phyloP scores from a whole-genome alignment of 2,113 vertebrate genomes.

The Microcebus griseorufus region DNA sequence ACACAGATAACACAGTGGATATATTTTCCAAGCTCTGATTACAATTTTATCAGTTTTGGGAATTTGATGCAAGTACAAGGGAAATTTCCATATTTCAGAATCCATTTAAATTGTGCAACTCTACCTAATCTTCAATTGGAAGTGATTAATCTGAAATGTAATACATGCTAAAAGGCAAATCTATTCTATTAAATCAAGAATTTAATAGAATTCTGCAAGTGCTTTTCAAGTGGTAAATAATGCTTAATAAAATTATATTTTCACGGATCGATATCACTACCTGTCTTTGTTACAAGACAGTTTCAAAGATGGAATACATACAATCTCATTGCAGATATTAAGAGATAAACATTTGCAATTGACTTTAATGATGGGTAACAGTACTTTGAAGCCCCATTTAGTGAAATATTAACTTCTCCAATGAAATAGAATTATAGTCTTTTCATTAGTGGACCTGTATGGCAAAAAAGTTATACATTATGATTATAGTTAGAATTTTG shows the following conservation, averaged over 20 bases:
- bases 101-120: neutral
- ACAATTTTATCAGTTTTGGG: neutral
- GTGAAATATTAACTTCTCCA: neutral
- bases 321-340: neutral
- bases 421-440: neutral
- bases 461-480: neutral
- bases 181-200: no score
- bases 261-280: neutral
- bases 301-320: neutral
- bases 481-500: neutral
- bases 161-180: neutral
- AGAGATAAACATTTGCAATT: neutral
- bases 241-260: constrained; percentile 3
- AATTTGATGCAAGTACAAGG: neutral
- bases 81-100: neutral
- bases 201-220: constrained; percentile 11
- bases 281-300: neutral
- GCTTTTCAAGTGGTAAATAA: neutral
- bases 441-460: neutral
- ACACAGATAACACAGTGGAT: neutral
- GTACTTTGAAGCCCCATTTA: neutral
- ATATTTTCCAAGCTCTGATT: neutral
- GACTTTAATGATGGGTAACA: neutral
- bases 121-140: neutral
- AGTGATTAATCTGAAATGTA: neutral